Evolutionary conservation across 2,797 vertebrate species (phyloP), one percentile per base, ranked within the genome.

Genomic region (Macropus fuliginosus): DNA sequence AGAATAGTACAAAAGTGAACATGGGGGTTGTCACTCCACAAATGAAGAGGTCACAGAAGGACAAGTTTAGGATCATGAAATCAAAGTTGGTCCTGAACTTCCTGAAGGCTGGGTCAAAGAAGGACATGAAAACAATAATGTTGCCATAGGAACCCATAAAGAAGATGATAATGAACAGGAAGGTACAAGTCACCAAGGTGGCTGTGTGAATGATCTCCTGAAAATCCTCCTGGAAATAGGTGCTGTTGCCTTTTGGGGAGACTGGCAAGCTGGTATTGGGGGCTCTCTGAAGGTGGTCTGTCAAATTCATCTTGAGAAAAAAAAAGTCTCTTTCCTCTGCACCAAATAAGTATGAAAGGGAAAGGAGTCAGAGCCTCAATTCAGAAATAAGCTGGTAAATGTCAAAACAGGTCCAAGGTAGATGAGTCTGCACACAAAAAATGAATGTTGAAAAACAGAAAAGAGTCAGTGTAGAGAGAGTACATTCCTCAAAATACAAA

Each of bases 41-140:
- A 29, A 99, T 99, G 97, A 99, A 99, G 97, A 99, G 98, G 97
- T 99, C 99, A 1, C 99, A 99, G 98, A 99, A 99, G 94, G 99
- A 99, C 89, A 99, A 98, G 98, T 99, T 99, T 97, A 99, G 99
- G 98, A 99, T 99, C 99, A 99, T 99, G 98, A 99, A 99, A 98
- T 99, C 99, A 52, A 99, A 99, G 98, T 99, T 99, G 97, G 99
- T 99, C 98, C 99, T 99, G 98, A 99, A 99, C 98, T 99, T 99
- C 97, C 99, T 99, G 93, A 99, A 99, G 40, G 99, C 99, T 0
- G 99, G 99, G 97, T 99, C 99, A 5, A 99, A 99, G 98, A 99
- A 99, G 74, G 99, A 99, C 96, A 99, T 98, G 97, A 99, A 99
- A 97, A 99, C 99, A 95, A 99, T 99, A 10, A 99, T 98, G 98